Base-by-base conservation (phyloP, 2,113 vertebrate species). In the Hippocampus comes region DNA sequence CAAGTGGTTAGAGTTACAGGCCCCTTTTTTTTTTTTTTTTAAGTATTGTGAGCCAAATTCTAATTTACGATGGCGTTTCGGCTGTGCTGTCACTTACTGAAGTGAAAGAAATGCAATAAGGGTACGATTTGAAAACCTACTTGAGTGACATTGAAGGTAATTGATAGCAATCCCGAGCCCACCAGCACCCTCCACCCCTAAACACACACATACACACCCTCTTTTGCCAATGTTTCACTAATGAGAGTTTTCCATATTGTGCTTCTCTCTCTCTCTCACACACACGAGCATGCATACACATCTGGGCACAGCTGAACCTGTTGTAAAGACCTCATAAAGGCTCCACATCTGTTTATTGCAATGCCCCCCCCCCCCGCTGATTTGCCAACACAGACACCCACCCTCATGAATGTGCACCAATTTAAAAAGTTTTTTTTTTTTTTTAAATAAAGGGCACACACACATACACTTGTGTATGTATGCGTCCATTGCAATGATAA, bases 241-340 rank as follows among this genome's bases (percentile, higher is more conserved):
- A 87, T 83, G 76, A 78, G 75, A 79, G 81, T 80, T 84, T 82
- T 82, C 82, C 65, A 80, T 84, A 68, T 77, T 73, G 18, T 68
- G 66, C 46, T 48, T 15, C 59, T 48, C 34, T 72, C 68, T 17
- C 69, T 53, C 25, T 17, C 55, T 6, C 71, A 60, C 66, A 64
- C 21, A 69, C 71, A 73, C 43, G n/a, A 30, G 57, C 61, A 43
- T 51, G 60, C 77, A 51, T 69, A 59, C 55, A 48, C 83, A 38
- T 63, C 23, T 38, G 73, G 73, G 75, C 67, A 78, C 67, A 1
- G 25, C 79, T 79, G 76, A 88, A 88, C 86, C 83, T 88, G 87
- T 86, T 82, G 81, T 87, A 84, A 85, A 85, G 82, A 87, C 73
- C 84, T 84, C 84, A 79, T 90, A 90, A 91, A 90, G 79, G 41